Evolutionary conservation across 2,113 vertebrate genomes (phyloP).

Genomic region (Perca fluviatilis): DNA sequence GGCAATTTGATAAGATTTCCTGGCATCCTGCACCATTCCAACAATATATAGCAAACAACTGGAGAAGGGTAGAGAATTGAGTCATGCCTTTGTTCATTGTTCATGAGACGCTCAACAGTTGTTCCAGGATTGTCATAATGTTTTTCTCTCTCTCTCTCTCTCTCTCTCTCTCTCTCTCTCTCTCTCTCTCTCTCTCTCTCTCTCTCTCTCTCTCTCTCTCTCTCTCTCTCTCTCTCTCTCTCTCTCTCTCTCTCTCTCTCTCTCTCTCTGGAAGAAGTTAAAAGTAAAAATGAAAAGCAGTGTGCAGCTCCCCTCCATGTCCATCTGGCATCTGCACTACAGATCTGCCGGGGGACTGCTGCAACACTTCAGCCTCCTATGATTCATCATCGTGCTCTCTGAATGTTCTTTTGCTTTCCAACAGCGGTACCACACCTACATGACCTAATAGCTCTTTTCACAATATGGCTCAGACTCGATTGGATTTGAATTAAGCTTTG

Average conservation of each 20-base stretch:
- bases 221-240: too few species aligned
- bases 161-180: too few species aligned
- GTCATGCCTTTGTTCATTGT: constrained; percentile 31
- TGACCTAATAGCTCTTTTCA: constrained; percentile 63
- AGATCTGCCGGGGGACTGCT: constrained; percentile 33
- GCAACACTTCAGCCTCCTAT: constrained; percentile 16
- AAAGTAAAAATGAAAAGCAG: constrained; percentile 13
- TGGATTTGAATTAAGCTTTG: neutral
- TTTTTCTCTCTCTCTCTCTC: too few species aligned
- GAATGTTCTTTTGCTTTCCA: constrained; percentile 41
- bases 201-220: too few species aligned
- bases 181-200: too few species aligned
- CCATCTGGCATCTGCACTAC: constrained; percentile 54
- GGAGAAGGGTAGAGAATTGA: neutral
- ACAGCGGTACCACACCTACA: constrained; percentile 66
- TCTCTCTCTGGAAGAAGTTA: constrained; percentile 17
- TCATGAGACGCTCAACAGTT: neutral
- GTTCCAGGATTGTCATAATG: constrained; percentile 16
- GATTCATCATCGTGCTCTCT: constrained; percentile 41
- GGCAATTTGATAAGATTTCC: constrained; percentile 15
- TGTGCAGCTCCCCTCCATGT: neutral
- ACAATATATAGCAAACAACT: constrained; percentile 32
- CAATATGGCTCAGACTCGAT: constrained; percentile 13
- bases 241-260: too few species aligned
- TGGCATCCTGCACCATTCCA: neutral